Base-by-base conservation (phyloP, 2,888 invertebrate genomes). In the Linyphia triangularis region DNA sequence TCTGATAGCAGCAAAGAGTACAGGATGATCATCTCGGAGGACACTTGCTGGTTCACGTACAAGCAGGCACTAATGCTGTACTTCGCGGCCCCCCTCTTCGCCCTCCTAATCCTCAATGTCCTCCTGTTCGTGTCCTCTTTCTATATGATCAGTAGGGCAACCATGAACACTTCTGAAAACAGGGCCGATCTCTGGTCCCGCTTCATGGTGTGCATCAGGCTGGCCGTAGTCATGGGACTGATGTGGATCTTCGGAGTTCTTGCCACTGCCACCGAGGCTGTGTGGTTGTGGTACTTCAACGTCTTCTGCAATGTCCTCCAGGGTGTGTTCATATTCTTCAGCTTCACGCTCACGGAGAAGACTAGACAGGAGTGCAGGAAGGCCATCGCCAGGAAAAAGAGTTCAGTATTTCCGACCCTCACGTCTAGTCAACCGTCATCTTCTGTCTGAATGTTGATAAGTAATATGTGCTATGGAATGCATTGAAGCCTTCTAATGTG, bases 11-110 rank as follows among this genome's bases (percentile, higher is more conserved):
- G 90, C 1, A 83, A 73, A 5, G 72, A 84, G 0, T 92, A 92
- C 88, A 91, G 92, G 63, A 94, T 94, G 0, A 91, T 91, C 72
- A 94, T 94, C 91, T 94, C 93, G 1, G 89, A 90, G 9, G 90
- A 92, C 26, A 51, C 90, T 6, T 94, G 94, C 90, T 94, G 94
- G 94, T 93, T 94, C 91, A 93, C 93, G 6, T 93, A 93, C 73
- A 92, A 93, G 6, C 92, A 92, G 82, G 93, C 94, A 0, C 92
- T 94, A 16, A 91, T 94, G 7, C 90, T 94, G 1, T 94, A 93
- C 91, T 94, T 94, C 90, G 94, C 93, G 1, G 92, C 92, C 1
- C 94, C 94, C 0, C 91, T 94, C 30, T 92, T 92, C 26, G 90
- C 92, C 75, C 92, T 93, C 51, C 92, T 94, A 91, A 85, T 92